Evolutionary conservation across 2,797 vertebrate genomes (phyloP), one percentile per base, ranked within the genome.

Genomic region (Mastacembelus armatus): DNA sequence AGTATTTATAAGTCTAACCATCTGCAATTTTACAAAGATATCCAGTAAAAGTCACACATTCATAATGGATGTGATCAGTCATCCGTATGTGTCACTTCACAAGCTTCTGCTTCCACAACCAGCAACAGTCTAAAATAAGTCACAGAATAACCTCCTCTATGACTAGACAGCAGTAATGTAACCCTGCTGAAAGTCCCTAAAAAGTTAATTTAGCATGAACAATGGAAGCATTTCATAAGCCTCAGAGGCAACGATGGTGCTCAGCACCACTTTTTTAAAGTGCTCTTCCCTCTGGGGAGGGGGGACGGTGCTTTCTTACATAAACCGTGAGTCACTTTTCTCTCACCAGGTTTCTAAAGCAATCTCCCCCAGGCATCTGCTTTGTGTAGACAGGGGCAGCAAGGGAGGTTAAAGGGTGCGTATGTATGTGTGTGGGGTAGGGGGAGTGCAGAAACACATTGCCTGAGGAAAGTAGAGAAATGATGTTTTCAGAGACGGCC

Each of bases 321-420:
- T 80, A 78, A 85, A 78, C 66, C 66, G 42, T 80, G 74, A 89
- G 72, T 86, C 81, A 87, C 70, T 54, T 74, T 69, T 83, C 69
- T 84, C 81, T 88, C 80, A 74, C 65, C 9, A 10, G 7, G 15
- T 71, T 71, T 84, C 44, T 66, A 39, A 39, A 66, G 42, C 6
- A 1, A 36, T 66, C 47, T 39, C 54, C 86, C 74, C 50, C 65
- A 52, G 74, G 82, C 80, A 56, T 66, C 63, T 74, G 79, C 70
- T 80, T 59, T 62, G 62, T 81, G 57, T 65, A 63, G 66, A 74
- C 81, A 58, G 54, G 22, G 64, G 51, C 63, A 56, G 44, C 21
- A 14, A 35, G 40, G 74, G 26, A 10, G 56, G 44, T 73, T 59
- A 52, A 52, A 54, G 40, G 18, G 33, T 35, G 16, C 8, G 10